Evolutionary conservation across 2,888 invertebrate genomes (phyloP).

Genomic region (Acronicta alni): DNA sequence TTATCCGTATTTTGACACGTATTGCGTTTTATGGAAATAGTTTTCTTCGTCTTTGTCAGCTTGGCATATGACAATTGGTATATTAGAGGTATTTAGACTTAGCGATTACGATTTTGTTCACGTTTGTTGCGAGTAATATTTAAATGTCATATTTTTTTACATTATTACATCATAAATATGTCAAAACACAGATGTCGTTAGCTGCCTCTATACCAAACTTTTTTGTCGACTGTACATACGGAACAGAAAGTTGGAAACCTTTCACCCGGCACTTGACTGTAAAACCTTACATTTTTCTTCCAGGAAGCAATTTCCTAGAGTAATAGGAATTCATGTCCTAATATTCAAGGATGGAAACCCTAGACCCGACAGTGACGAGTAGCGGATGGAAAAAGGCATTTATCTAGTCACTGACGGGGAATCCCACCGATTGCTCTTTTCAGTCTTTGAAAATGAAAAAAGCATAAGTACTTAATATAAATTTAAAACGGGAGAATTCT

Average conservation of each 20-base stretch:
- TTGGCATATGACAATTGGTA: too few species aligned
- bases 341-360: constrained; percentile 16
- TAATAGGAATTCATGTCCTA: constrained; percentile 10
- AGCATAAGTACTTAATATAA: constrained; percentile 6
- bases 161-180: too few species aligned
- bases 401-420: constrained; percentile 36
- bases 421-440: constrained; percentile 33
- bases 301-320: constrained; percentile 5
- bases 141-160: too few species aligned
- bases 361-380: constrained; percentile 42
- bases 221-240: too few species aligned
- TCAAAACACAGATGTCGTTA: too few species aligned
- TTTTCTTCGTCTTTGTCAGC: too few species aligned
- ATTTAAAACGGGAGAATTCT: constrained; percentile 8
- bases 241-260: neutral
- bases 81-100: too few species aligned
- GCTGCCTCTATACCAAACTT: too few species aligned
- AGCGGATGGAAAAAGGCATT: constrained; percentile 29
- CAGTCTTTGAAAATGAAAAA: constrained; percentile 25
- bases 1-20: too few species aligned
- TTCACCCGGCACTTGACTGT: neutral
- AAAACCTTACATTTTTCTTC: neutral
- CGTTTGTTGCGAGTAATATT: too few species aligned
- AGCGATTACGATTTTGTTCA: too few species aligned
- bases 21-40: too few species aligned